Conservation (phyloP, 2,797 vertebrate species). For the Fringilla coelebs region DNA sequence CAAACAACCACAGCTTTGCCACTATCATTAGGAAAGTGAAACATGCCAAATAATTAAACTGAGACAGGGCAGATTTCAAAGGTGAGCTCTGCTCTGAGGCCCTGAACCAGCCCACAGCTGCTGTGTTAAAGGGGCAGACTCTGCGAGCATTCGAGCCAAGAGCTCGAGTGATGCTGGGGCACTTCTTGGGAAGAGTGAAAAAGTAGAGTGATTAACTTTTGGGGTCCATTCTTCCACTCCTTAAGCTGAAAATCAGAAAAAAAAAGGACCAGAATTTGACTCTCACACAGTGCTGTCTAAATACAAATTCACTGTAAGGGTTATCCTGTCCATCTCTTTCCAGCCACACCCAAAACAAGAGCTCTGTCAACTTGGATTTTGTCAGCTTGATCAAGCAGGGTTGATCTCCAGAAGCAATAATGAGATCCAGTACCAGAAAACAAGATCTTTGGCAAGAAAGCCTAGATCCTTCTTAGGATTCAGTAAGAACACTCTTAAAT, state of each 20-base stretch:
- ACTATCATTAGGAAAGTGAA: not conserved
- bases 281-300: not conserved
- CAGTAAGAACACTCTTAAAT: not conserved
- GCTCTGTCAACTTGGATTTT: not conserved
- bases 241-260: not conserved
- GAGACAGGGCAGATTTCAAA: not conserved
- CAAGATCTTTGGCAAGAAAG: not conserved
- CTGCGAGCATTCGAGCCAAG: fast-evolving
- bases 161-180: not conserved
- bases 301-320: not conserved
- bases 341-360: not conserved
- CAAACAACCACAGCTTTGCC: not conserved
- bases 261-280: not conserved
- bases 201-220: fast-evolving
- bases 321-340: not conserved
- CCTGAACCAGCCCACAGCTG: not conserved
- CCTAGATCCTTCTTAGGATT: not conserved
- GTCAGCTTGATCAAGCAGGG: not conserved
- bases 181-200: not conserved
- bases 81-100: not conserved
- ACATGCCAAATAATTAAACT: not conserved
- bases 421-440: not conserved
- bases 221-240: not conserved
- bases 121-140: not conserved
- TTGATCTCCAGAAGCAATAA: not conserved